phyloP scores from a whole-genome alignment of 2,888 invertebrate species.

The Athalia circularis region DNA sequence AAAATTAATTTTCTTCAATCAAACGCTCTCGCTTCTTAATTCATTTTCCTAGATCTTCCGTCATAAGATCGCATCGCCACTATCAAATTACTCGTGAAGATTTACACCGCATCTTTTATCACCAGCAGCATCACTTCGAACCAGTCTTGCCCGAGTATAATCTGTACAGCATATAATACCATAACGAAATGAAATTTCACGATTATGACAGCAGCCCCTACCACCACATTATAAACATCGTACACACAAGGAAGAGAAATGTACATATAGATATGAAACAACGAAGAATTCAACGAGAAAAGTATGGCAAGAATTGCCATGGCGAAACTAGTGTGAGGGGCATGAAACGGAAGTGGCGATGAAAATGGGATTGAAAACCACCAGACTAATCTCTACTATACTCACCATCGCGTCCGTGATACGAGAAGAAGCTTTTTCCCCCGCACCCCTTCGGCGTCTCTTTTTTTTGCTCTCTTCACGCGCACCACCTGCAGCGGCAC shows the following conservation, averaged over 20 bases:
- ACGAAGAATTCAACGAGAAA: too few relatives aligned
- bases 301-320: not conserved
- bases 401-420: slow-evolving; percentile 16
- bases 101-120: not conserved
- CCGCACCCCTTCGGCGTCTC: slow-evolving; percentile 37
- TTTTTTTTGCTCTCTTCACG: too few relatives aligned
- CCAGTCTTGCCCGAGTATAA: not conserved
- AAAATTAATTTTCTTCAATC: too few relatives aligned
- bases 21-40: too few relatives aligned
- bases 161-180: not conserved
- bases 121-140: not conserved
- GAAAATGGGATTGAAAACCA: slow-evolving; percentile 74
- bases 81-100: not conserved
- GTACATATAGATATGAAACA: too few relatives aligned
- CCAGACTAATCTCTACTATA: slow-evolving; percentile 68
- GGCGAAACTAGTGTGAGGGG: not conserved
- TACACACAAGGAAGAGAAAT: too few relatives aligned
- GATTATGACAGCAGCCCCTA: too few relatives aligned
- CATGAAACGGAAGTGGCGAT: slow-evolving; percentile 60
- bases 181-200: not conserved
- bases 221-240: too few relatives aligned
- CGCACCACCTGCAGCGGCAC: too few relatives aligned
- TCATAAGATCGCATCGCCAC: too few relatives aligned
- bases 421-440: slow-evolving; percentile 13
- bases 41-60: too few relatives aligned